Evolutionary conservation across 2,113 vertebrate species (phyloP).

Genomic region (Gnathonemus echidnorhynchus): DNA sequence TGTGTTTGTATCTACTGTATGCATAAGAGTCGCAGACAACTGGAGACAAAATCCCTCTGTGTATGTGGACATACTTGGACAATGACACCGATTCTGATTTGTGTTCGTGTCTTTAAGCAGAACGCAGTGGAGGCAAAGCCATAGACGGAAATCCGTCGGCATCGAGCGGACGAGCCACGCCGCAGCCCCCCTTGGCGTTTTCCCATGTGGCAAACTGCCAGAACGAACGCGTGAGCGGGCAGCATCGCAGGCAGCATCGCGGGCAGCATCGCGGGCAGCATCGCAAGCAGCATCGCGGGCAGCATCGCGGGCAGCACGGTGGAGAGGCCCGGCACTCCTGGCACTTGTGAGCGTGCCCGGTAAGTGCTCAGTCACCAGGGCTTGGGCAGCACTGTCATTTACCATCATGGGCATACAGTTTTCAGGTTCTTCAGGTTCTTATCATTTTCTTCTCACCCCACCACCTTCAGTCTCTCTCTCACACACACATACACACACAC

Average conservation of each 20-base stretch:
- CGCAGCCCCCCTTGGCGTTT: background rate
- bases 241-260: background rate
- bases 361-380: background rate
- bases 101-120: background rate
- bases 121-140: background rate
- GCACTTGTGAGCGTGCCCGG: background rate
- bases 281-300: background rate
- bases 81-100: background rate
- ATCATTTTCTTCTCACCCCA: background rate
- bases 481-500: background rate
- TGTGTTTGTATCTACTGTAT: background rate
- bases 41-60: background rate
- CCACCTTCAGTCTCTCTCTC: background rate
- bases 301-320: background rate
- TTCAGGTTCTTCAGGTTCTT: background rate
- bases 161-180: background rate
- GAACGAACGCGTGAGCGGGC: background rate
- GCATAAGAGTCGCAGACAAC: background rate
- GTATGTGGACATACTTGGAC: background rate
- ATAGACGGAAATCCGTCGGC: background rate
- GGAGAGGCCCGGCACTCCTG: background rate
- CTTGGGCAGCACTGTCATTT: background rate
- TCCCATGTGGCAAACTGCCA: constrained; percentile 28
- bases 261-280: background rate
- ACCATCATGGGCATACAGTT: background rate